Evolutionary conservation across 2,113 vertebrate species (phyloP).

Genomic region (Cyanoliseus patagonus): DNA sequence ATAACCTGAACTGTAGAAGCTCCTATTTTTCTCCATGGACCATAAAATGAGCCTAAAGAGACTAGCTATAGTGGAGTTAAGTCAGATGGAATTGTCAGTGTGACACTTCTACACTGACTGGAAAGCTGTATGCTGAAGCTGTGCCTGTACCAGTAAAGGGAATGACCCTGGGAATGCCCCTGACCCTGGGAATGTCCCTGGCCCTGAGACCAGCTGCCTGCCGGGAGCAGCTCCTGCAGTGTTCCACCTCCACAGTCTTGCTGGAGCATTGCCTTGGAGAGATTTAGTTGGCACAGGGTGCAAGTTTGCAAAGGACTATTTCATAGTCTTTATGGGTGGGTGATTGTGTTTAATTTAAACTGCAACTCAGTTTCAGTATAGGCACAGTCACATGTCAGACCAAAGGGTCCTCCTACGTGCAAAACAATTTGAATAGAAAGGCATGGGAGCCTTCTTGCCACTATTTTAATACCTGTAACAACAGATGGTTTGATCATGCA

Average conservation of each 20-base stretch:
- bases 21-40: not conserved
- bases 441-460: not conserved
- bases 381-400: fast-evolving
- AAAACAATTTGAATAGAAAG: not conserved
- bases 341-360: not conserved
- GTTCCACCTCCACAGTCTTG: not conserved
- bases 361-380: no score
- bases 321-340: fast-evolving
- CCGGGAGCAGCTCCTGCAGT: not conserved
- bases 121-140: not conserved
- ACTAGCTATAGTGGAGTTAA: not conserved
- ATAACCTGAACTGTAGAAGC: not conserved
- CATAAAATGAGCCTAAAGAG: not conserved
- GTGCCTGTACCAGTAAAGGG: not conserved
- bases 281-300: not conserved
- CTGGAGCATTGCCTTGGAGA: not conserved
- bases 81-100: not conserved
- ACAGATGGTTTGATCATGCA: not conserved
- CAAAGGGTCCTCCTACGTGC: not conserved
- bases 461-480: not conserved
- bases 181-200: not conserved
- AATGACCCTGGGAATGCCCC: not conserved
- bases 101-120: not conserved
- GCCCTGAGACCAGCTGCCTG: not conserved
- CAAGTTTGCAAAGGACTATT: not conserved